Evolutionary conservation across 2,797 vertebrate species (phyloP).

Genomic region (Benthosema pterotum): DNA sequence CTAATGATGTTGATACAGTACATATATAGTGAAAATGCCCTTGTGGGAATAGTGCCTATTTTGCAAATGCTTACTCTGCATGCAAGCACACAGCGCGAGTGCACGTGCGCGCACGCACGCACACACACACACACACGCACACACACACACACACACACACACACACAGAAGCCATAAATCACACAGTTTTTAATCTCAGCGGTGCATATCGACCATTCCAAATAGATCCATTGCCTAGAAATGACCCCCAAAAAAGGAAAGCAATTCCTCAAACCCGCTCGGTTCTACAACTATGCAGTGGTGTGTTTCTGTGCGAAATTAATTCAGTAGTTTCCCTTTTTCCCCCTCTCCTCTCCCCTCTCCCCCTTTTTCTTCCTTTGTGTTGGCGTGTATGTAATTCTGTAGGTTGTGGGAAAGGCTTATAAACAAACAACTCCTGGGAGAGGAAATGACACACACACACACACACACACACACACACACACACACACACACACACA

Average conservation of each 20-base stretch:
- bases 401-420: not conserved
- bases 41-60: not conserved
- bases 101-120: no score
- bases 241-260: slow-evolving; percentile 25
- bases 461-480: not conserved
- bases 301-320: slow-evolving; percentile 4
- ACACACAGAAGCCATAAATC: slow-evolving; percentile 62
- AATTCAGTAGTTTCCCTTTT: slow-evolving; percentile 3
- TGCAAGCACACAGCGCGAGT: slow-evolving; percentile 2
- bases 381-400: slow-evolving; percentile 20
- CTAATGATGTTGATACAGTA: slow-evolving; percentile 4
- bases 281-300: slow-evolving; percentile 4
- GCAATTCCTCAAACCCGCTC: slow-evolving; percentile 43
- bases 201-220: slow-evolving; percentile 9
- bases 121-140: slow-evolving; percentile 3
- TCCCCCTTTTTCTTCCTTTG: not conserved
- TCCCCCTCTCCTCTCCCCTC: no score
- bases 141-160: not conserved
- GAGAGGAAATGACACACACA: slow-evolving; percentile 20
- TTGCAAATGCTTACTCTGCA: slow-evolving; percentile 8
- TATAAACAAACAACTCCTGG: slow-evolving; percentile 1
- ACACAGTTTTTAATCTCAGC: slow-evolving; percentile 55
- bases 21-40: not conserved
- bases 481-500: slow-evolving; percentile 1
- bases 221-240: slow-evolving; percentile 39